Evolutionary conservation across 2,113 vertebrate species (phyloP).

Genomic region (Ailurus styani): DNA sequence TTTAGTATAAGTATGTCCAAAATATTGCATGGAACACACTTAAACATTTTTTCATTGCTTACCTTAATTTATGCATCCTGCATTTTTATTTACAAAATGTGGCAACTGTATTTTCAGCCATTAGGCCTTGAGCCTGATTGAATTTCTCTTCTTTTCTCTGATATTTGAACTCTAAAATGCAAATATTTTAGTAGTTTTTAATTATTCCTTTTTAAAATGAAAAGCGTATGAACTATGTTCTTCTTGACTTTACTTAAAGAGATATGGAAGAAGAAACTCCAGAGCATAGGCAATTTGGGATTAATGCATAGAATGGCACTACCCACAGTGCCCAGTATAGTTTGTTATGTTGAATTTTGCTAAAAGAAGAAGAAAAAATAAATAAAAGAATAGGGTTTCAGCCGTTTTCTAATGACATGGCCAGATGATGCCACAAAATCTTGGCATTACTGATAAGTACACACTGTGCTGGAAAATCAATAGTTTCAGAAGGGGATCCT

Average conservation of each 20-base stretch:
- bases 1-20: background rate
- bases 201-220: background rate
- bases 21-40: background rate
- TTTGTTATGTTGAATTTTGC: slow-evolving; percentile 48
- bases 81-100: slow-evolving; percentile 17
- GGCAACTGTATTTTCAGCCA: background rate
- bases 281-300: background rate
- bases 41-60: background rate
- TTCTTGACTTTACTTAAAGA: slow-evolving; percentile 15
- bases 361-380: slow-evolving; percentile 43
- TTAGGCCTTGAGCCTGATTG: background rate
- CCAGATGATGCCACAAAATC: slow-evolving; percentile 65
- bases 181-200: slow-evolving; percentile 25
- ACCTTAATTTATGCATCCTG: background rate
- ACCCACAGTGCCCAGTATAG: background rate
- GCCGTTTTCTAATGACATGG: slow-evolving; percentile 62
- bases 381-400: slow-evolving; percentile 48
- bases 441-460: slow-evolving; percentile 53
- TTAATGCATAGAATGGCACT: background rate
- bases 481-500: slow-evolving; percentile 66
- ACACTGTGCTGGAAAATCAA: slow-evolving; percentile 64
- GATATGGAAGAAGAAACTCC: background rate
- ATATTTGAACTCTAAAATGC: background rate
- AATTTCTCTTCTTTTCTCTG: slow-evolving; percentile 9
- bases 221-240: background rate